Percentiles rank a stretch among this genome's conserved stretches.
Conservation (phyloP, 2,113 vertebrate species). For the Notarius quadriscutis region DNA sequence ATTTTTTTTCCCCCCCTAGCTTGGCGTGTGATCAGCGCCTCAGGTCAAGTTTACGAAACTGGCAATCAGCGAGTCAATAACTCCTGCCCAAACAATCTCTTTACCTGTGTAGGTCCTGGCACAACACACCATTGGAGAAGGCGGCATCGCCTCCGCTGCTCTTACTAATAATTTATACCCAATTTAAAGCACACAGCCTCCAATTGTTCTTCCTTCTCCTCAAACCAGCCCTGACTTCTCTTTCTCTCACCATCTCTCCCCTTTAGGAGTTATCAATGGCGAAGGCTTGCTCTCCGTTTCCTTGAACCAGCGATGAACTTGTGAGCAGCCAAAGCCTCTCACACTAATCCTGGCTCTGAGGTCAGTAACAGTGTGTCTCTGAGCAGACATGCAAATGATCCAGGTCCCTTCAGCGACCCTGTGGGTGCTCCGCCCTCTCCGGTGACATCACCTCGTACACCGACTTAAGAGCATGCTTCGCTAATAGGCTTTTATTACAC, state of each 20-base stretch:
- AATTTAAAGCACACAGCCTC: slow-evolving; percentile 63
- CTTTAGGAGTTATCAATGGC: slow-evolving; percentile 75
- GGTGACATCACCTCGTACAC: slow-evolving; percentile 64
- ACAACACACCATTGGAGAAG: slow-evolving; percentile 64
- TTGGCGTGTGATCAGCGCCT: slow-evolving; percentile 65
- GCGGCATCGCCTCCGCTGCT: slow-evolving; percentile 70
- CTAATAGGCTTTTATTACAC: slow-evolving; percentile 55
- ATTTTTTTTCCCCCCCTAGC: slow-evolving; percentile 59
- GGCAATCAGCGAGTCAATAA: slow-evolving; percentile 82
- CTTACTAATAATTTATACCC: slow-evolving; percentile 82
- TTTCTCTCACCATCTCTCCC: slow-evolving; percentile 52
- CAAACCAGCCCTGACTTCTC: slow-evolving; percentile 46
- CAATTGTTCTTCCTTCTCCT: slow-evolving; percentile 58
- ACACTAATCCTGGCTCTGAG: slow-evolving; percentile 67
- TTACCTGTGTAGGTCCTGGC: slow-evolving; percentile 68
- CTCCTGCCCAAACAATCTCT: slow-evolving; percentile 66
- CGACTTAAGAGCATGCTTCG: slow-evolving; percentile 34
- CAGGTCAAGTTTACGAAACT: slow-evolving; percentile 79
- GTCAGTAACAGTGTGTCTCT: slow-evolving; percentile 70
- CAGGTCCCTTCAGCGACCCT: slow-evolving; percentile 49
- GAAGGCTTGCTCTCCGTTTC: slow-evolving; percentile 68
- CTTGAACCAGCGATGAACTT: slow-evolving; percentile 71
- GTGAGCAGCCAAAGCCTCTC: slow-evolving; percentile 64
- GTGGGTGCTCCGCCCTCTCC: slow-evolving; percentile 54
- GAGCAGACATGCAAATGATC: slow-evolving; percentile 74